Conservation (phyloP, 2,888 invertebrate genomes). For the Lasioglossum vierecki region DNA sequence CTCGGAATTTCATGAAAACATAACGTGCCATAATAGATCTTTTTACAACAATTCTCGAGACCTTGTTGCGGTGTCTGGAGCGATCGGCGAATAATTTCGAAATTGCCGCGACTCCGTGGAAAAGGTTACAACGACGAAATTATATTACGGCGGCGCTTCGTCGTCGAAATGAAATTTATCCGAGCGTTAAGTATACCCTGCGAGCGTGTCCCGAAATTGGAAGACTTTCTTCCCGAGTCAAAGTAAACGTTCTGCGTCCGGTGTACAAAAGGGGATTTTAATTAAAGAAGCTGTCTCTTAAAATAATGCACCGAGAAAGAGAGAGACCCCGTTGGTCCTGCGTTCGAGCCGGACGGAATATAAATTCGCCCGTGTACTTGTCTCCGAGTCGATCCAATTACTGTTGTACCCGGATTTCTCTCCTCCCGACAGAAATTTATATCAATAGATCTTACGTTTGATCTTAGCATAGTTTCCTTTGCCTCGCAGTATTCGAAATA, state of each 20-base stretch:
- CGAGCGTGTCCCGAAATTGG: slow-evolving; percentile 45
- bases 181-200: slow-evolving; percentile 21
- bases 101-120: not conserved
- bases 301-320: slow-evolving; percentile 35
- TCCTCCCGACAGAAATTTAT: not conserved
- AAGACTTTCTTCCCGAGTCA: slow-evolving; percentile 35
- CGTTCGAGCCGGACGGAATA: slow-evolving; percentile 17
- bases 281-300: slow-evolving; percentile 52
- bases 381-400: not conserved
- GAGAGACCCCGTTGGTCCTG: not conserved
- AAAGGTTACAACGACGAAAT: slow-evolving; percentile 14
- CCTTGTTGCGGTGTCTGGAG: not conserved
- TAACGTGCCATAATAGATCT: too few species aligned
- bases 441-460: not conserved
- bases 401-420: not conserved
- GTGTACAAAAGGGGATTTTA: slow-evolving; percentile 51
- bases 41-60: too few species aligned
- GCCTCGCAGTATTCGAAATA: not conserved
- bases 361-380: slow-evolving; percentile 37
- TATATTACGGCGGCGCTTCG: slow-evolving; percentile 14
- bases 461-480: not conserved
- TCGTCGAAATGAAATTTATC: slow-evolving; percentile 48
- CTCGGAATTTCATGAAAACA: too few species aligned
- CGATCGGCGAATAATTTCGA: not conserved
- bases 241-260: slow-evolving; percentile 43